Evolutionary conservation across 53 echinoderm and acorn worm species (phyloP), one percentile per base, ranked within the genome.

Genomic region (Pentamera pediparva): DNA sequence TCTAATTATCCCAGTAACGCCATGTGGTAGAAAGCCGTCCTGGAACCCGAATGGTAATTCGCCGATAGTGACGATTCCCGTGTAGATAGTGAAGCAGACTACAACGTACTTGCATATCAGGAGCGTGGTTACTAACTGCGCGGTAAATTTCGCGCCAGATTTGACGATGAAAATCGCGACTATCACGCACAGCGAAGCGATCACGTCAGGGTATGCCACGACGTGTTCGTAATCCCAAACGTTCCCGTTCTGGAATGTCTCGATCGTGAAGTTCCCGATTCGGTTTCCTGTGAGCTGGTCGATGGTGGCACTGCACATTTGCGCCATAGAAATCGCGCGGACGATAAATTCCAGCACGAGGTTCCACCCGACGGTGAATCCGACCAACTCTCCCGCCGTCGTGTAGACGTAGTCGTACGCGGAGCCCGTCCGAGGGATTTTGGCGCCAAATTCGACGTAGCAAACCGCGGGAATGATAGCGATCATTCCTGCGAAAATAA

Each of bases 301-400:
- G 4, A 67, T 1, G 22, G 67, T 67, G 22, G 40, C 40, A 29
- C 67, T 67, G 30, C 89, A 85, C 65, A 85, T 82, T 70, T 89
- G 86, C 20, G 85, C 89, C 40, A 89, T 85, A 22, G 82, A 78
- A 12, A 83, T 83, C 38, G 82, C 89, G 15, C 81, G 74, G 41
- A 89, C 81, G 51, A 85, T 57, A 71, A 86, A 86, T 62, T 89
- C 89, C 82, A 89, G 65, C 15, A 89, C 78, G 67, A 89, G 86
- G 65, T 81, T 89, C 89, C 89, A 89, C 24, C 89, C 89, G 31
- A 85, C 86, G 26, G 85, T 78, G 69, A 89, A 89, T 17, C 85
- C 89, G 19, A 85, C 56, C 35, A 89, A 77, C 52, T 89, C 89
- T 11, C 89, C 89, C 13, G 85, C 82, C 1, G 85, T 85, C 29